Conservation (phyloP, 2,113 vertebrate species). For the Sebastes fasciatus region DNA sequence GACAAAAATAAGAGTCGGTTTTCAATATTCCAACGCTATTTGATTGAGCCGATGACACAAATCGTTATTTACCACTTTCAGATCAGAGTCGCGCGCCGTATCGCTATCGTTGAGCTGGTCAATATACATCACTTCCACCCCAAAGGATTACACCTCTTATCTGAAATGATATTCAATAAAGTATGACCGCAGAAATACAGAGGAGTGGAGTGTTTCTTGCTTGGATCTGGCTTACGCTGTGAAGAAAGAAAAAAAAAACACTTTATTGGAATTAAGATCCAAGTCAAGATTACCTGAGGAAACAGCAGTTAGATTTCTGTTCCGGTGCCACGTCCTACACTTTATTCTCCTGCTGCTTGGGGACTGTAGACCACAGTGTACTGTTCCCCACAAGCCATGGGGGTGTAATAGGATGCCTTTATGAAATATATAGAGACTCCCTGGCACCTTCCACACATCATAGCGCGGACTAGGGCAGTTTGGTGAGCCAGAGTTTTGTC, state of each 20-base stretch:
- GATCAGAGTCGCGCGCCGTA: constrained; percentile 64
- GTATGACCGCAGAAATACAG: constrained; percentile 84
- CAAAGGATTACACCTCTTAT: constrained; percentile 88
- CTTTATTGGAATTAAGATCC: constrained; percentile 89
- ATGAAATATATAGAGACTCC: constrained; percentile 77
- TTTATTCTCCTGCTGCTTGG: constrained; percentile 74
- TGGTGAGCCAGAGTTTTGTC: constrained; percentile 33
- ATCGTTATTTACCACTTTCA: constrained; percentile 75
- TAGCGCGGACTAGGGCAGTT: constrained; percentile 46
- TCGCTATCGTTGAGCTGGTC: constrained; percentile 83
- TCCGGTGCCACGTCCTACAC: constrained; percentile 70
- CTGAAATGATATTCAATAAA: constrained; percentile 91
- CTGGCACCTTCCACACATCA: constrained; percentile 71
- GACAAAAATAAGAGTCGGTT: constrained; percentile 52
- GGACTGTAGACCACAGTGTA: constrained; percentile 68
- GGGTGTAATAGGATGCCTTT: constrained; percentile 81
- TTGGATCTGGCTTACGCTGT: constrained; percentile 79
- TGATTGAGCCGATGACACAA: constrained; percentile 72
- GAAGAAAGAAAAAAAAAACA: constrained; percentile 71
- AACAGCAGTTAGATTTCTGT: constrained; percentile 83
- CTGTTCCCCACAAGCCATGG: constrained; percentile 64
- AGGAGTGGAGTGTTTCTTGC: constrained; percentile 82
- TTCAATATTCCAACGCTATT: constrained; percentile 50
- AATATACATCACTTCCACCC: constrained; percentile 86
- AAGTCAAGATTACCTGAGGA: constrained; percentile 84